phyloP scores from a whole-genome alignment of 2,113 vertebrate genomes.

The Tapirus terrestris region DNA sequence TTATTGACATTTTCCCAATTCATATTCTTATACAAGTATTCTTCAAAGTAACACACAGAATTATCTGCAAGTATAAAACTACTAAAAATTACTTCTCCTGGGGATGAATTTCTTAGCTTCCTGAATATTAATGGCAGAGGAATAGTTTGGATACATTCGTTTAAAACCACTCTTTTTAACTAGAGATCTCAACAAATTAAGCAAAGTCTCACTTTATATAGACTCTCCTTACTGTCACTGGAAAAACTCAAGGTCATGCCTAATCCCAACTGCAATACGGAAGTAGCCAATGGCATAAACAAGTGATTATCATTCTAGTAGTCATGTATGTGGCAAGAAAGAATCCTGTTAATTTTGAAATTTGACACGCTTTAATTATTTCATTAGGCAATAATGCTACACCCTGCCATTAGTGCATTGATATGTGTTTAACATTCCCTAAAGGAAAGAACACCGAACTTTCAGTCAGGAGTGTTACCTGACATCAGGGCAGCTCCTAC shows the following conservation, averaged over 20 bases:
- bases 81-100: slow-evolving; percentile 43
- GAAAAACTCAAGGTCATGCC: slow-evolving; percentile 14
- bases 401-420: neutral
- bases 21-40: neutral
- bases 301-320: neutral
- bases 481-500: neutral
- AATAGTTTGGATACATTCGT: neutral
- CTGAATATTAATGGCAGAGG: neutral
- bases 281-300: neutral
- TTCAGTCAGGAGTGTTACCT: neutral
- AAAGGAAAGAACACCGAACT: neutral
- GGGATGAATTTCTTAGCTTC: neutral
- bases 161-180: neutral
- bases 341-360: neutral
- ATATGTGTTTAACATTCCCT: neutral
- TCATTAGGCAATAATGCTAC: neutral
- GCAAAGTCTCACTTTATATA: neutral
- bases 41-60: slow-evolving; percentile 51
- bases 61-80: slow-evolving; percentile 16
- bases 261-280: neutral
- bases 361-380: neutral
- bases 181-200: neutral
- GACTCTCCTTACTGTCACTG: neutral
- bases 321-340: neutral
- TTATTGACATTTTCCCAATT: slow-evolving; percentile 16